Evolutionary conservation across 2,797 vertebrate species (phyloP).

Genomic region (Gymnodraco acuticeps): DNA sequence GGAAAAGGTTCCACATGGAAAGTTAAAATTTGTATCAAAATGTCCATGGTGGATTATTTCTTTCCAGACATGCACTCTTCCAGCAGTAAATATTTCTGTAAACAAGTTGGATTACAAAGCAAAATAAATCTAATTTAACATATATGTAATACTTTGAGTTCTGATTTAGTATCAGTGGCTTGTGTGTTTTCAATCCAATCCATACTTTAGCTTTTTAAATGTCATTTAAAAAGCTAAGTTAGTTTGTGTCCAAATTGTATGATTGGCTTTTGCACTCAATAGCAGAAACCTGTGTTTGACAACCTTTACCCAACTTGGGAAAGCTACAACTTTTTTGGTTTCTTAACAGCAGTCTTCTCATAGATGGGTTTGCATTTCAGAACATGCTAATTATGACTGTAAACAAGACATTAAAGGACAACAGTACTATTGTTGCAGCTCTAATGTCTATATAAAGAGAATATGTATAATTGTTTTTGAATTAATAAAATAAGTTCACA

Average conservation of each 20-base stretch:
- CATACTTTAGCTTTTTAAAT: no score
- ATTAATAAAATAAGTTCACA: slow-evolving; percentile 27
- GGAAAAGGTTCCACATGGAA: accelerated
- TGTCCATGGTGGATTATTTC: neutral
- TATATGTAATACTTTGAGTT: neutral
- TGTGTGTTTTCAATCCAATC: neutral
- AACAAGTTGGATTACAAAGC: neutral
- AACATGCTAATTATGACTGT: slow-evolving; percentile 14
- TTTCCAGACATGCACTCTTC: neutral
- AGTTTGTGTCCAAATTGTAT: neutral
- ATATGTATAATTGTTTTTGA: slow-evolving; percentile 15
- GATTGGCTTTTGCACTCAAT: neutral
- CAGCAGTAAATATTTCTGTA: neutral
- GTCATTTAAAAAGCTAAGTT: neutral
- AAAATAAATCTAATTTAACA: neutral
- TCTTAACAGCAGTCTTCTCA: neutral
- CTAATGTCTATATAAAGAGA: slow-evolving; percentile 16
- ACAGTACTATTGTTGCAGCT: slow-evolving; percentile 18
- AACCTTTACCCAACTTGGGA: neutral
- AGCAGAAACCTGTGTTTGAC: neutral
- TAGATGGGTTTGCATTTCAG: slow-evolving; percentile 5
- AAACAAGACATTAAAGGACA: neutral
- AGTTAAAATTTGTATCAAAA: neutral
- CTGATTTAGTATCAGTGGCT: neutral
- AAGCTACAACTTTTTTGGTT: no score